phyloP scores from a whole-genome alignment of 2,113 vertebrate genomes.

The Ornithorhynchus anatinus region DNA sequence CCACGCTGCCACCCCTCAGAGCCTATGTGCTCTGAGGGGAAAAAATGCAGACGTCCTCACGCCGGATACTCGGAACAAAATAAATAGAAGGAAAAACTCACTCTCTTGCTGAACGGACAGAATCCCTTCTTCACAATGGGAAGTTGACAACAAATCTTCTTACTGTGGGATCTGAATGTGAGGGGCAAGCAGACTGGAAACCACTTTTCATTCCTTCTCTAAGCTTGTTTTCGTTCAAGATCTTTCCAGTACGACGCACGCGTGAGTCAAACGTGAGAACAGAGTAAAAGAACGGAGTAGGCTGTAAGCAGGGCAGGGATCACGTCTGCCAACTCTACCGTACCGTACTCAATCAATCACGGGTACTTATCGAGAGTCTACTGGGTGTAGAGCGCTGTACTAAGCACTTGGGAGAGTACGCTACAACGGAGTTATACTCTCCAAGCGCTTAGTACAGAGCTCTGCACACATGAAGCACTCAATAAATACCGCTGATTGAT shows the following conservation, averaged over 20 bases:
- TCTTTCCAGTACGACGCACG: not conserved
- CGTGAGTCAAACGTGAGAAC: not conserved
- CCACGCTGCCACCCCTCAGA: too few relatives aligned
- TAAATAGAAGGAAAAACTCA: not conserved
- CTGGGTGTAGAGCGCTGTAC: too few relatives aligned
- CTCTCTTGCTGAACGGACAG: not conserved
- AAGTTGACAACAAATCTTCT: not conserved
- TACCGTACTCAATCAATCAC: too few relatives aligned
- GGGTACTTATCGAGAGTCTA: too few relatives aligned
- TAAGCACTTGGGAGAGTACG: too few relatives aligned
- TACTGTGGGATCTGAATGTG: not conserved
- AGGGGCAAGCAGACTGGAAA: not conserved
- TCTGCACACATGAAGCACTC: not conserved
- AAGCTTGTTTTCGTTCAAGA: not conserved
- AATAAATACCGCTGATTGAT: constrained; percentile 6
- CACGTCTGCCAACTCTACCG: too few relatives aligned
- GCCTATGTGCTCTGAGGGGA: not conserved
- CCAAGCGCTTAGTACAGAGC: too few relatives aligned
- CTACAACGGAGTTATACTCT: too few relatives aligned
- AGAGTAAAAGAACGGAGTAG: too few relatives aligned
- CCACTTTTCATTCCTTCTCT: not conserved
- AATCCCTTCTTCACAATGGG: not conserved
- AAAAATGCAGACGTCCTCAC: not conserved
- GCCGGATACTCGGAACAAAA: not conserved
- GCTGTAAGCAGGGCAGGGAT: too few relatives aligned